Base-by-base conservation (phyloP, 1,140 invertebrate species). In the Papilio helenus region DNA sequence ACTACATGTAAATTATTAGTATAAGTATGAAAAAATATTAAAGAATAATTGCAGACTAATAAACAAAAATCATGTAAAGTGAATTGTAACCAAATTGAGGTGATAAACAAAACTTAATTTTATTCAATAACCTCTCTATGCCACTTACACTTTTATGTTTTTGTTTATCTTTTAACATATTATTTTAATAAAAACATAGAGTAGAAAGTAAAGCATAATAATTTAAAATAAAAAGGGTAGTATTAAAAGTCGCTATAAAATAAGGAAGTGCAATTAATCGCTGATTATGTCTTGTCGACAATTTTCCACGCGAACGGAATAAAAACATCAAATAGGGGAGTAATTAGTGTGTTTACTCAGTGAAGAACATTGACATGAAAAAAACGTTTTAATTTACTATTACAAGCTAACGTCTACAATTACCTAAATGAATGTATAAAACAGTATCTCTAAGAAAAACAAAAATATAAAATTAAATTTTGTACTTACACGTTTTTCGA, bases 261-360 rank as follows among this genome's bases (percentile, higher is more conserved):
- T 68, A 29, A 29, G 61, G 61, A 68, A 68, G 61, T n/a, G 5
- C 29, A 29, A 29, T 68, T 68, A 68, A 68, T 68, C 34, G 26
- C 23, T 14, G 14, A 68, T 29, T 29, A 34, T 14, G 29, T 65
- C 0, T 34, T 34, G 58, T 26, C 58, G 26, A 68, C 61, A 68
- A 16, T 68, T 29, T 68, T 1, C 61, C 12, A 68, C 61, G 4
- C 61, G 61, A 16, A 68, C 14, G 61, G 26, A 68, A 68, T 29
- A 68, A 68, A 68, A 29, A 68, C 61, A 68, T 34, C 14, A 29
- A 29, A 68, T 68, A 29, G 26, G 0, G 14, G 26, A 18, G 26
- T 26, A 68, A 68, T 68, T 68, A 68, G 4, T 34, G 61, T 68
- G 61, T 29, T 68, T 68, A 29, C 14, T 26, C 23, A 14, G 23